Evolutionary conservation across 2,888 invertebrate genomes (phyloP), one percentile per base, ranked within the genome.

Genomic region (Epistrophe eligans): DNA sequence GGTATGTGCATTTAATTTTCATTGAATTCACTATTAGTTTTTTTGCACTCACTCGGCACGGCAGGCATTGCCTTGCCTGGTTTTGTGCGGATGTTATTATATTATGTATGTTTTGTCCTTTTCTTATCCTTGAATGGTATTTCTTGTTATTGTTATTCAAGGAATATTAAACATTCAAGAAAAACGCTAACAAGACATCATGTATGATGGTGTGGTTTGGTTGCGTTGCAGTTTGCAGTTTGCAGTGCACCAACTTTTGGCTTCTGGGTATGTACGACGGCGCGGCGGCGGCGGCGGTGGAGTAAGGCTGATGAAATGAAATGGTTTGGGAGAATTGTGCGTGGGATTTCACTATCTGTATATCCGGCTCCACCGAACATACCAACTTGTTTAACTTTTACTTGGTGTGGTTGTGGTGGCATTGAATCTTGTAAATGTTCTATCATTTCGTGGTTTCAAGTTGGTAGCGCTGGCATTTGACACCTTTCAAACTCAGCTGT

Each of bases 1-100:
- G 24, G 82, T 87, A 50, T 67, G 87, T 83, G 87, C 87, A 87
- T 87, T 87, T 87, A 87, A 83, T 87, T 87, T 87, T 87, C 87
- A 87, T 87, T 87, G 87, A 87, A 87, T 76, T 87, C 79, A 74
- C 62, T 66, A 66, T 79, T 76, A 74, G 82, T 83, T 82, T 83
- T 67, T 79, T 87, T n/a, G n/a, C n/a, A n/a, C n/a, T 77, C 72
- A 50, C 70, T 71, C 19, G 28, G 43, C 67, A 62, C 13, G 17
- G 32, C 32, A 24, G 3, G 24, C 24, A n/a, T 38, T 24, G 17
- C 45, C 2, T 35, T 55, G 11, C 48, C n/a, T 48, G 15, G 45
- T 57, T 52, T 19, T 55, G 32, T 57, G 15, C n/a, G 38, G 28
- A 55, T 62, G 70, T 50, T 73, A 11, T 28, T 58, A 48, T 50